These are phyloP conservation scores for Cataglyphis rosenhaueri DNA, from an alignment of 2,888 invertebrate species.

Conservation along the genomic window DNA sequence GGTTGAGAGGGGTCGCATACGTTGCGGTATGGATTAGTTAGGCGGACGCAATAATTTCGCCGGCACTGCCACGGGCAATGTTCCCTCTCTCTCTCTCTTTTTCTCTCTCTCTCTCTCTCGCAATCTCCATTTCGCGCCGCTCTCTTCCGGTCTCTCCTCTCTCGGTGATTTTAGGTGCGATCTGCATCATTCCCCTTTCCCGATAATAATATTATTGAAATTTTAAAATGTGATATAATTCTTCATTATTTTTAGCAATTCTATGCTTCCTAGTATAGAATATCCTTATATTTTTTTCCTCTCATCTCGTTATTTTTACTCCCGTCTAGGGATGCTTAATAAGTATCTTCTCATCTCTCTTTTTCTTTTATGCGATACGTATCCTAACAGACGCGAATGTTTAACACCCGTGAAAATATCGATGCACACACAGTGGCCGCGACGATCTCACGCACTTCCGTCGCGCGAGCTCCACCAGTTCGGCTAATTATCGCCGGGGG, in stretches of 20 bases:
- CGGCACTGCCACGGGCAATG: slow-evolving; percentile 72
- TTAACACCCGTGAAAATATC: slow-evolving; percentile 50
- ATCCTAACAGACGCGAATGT: slow-evolving; percentile 68
- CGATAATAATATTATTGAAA: not conserved
- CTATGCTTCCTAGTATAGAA: not conserved
- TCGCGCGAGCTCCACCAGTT: slow-evolving; percentile 7
- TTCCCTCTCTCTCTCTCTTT: slow-evolving; percentile 63
- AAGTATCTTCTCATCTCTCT: not conserved
- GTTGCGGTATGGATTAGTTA: slow-evolving; percentile 84
- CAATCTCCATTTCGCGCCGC: slow-evolving; percentile 17
- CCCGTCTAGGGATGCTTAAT: not conserved
- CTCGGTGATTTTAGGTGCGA: not conserved
- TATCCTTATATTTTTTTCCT: not conserved
- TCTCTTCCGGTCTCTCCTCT: slow-evolving; percentile 29
- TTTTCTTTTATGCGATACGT: slow-evolving; percentile 11
- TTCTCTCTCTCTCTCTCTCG: not conserved
- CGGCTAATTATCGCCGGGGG: slow-evolving; percentile 36
- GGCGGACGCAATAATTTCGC: slow-evolving; percentile 83
- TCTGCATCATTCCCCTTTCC: not conserved
- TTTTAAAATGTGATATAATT: not conserved
- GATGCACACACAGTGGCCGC: not conserved
- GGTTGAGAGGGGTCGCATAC: slow-evolving; percentile 80
- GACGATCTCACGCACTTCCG: slow-evolving; percentile 18
- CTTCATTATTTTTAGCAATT: not conserved
- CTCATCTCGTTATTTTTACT: not conserved